Evolutionary conservation across 2,888 invertebrate species (phyloP), one percentile per base, ranked within the genome.

Genomic region (Patella depressa): DNA sequence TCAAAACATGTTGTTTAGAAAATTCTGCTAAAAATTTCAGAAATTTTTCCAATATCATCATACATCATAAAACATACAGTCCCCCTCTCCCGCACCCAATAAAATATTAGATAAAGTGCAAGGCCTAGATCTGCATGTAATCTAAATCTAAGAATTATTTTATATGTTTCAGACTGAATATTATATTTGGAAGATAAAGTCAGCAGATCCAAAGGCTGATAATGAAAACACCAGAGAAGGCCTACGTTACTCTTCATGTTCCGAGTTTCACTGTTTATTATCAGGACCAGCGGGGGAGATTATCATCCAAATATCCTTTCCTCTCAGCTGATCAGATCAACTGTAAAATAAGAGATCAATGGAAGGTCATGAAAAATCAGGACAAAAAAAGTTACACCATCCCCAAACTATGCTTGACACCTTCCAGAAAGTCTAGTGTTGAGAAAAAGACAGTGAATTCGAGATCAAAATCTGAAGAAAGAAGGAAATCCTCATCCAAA

Each of bases 301-400:
- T 88, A 54, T 82, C 81, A 71, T 72, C 82, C 12, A 55, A 76
- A 11, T 88, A 88, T 75, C 86, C 88, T 15, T 88, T 88, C 59
- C 80, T 88, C 5, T 84, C 84, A 45, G 81, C 82, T 71, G 83
- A 83, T 24, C 88, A 88, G 71, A 87, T 88, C 17, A 84, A 82
- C 70, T 74, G 79, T n/a, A 87, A 85, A 76, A 78, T 87, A 1
- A 83, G 83, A 77, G 82, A 85, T 14, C 78, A 80, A 24, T 88
- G 88, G 88, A 85, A 85, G 45, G 77, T 76, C 17, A 53, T 85
- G 72, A 75, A 74, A 9, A 55, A 69, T 11, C 69, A 74, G 9
- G 78, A 83, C 53, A 82, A 80, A 75, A 73, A 81, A 53, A 78
- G 77, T 34, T 83, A 79, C 57, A 78, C 80, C 19, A 85, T 82